Conservation (phyloP, 1,140 invertebrate genomes). For the Protaetia brevitarsis region DNA sequence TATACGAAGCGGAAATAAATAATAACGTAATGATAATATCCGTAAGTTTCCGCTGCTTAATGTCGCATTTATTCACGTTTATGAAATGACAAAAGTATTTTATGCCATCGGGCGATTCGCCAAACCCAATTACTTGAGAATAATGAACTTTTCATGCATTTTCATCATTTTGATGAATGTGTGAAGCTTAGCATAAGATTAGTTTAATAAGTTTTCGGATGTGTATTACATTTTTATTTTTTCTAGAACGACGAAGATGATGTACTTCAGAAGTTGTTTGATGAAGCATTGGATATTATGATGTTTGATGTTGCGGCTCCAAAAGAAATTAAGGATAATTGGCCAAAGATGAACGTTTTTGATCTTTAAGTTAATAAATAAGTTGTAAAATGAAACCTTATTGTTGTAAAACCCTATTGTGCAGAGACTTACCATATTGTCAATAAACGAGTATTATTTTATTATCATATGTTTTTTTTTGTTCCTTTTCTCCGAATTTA, state of each 20-base stretch:
- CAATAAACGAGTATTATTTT: too few relatives aligned
- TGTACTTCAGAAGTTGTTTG: background rate
- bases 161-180: too few relatives aligned
- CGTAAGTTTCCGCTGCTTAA: background rate
- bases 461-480: too few relatives aligned
- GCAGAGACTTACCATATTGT: too few relatives aligned
- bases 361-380: too few relatives aligned
- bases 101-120: background rate
- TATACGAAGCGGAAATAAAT: background rate
- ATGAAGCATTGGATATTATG: constrained; percentile 29
- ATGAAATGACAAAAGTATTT: too few relatives aligned
- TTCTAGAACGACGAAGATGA: background rate
- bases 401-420: too few relatives aligned
- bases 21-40: background rate
- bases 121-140: background rate
- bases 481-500: too few relatives aligned
- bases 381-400: too few relatives aligned
- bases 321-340: constrained; percentile 28
- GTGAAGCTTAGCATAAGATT: too few relatives aligned
- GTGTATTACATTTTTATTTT: background rate
- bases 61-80: background rate
- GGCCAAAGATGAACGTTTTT: background rate
- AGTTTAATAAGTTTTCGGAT: too few relatives aligned
- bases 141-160: too few relatives aligned
- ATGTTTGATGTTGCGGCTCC: constrained; percentile 29